phyloP scores from a whole-genome alignment of 2,797 vertebrate genomes.

The Yasuhikotakia modesta region DNA sequence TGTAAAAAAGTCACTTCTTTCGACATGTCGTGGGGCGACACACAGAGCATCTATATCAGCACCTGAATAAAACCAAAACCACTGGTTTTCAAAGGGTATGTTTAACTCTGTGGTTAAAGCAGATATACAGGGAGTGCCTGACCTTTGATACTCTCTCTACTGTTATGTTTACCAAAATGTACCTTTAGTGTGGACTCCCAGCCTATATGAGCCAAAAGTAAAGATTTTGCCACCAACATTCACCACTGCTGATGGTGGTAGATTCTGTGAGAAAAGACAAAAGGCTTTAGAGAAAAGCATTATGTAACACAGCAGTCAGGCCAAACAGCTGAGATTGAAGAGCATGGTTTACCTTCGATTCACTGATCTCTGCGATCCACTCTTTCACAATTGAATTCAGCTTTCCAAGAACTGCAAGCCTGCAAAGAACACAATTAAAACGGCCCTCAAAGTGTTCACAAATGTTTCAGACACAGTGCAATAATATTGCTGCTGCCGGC shows the following conservation, averaged over 20 bases:
- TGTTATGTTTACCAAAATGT: constrained; percentile 44
- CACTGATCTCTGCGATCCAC: constrained; percentile 93
- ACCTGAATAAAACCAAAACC: constrained; percentile 72
- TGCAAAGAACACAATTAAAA: constrained; percentile 67
- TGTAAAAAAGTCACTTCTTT: constrained; percentile 93
- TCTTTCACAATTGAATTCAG: constrained; percentile 93
- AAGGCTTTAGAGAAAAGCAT: neutral
- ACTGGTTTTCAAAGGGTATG: neutral
- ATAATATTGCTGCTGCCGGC: neutral
- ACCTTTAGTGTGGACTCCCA: constrained; percentile 99
- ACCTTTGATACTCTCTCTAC: neutral
- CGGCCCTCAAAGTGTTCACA: neutral
- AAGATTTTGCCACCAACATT: constrained; percentile 94
- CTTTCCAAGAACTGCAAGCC: constrained; percentile 90
- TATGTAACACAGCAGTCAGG: too few species aligned
- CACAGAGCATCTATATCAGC: constrained; percentile 97
- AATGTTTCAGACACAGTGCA: neutral
- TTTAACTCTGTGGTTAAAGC: neutral
- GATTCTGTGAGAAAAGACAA: constrained; percentile 76
- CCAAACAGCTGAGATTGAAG: neutral
- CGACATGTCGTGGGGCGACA: constrained; percentile 93
- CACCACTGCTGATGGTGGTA: constrained; percentile 83
- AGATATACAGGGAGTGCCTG: neutral
- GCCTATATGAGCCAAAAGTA: constrained; percentile 96
- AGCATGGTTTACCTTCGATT: constrained; percentile 85